These are phyloP conservation scores for Platichthys flesus DNA, from an alignment of 2,113 vertebrate genomes.

Conservation along the genomic window DNA sequence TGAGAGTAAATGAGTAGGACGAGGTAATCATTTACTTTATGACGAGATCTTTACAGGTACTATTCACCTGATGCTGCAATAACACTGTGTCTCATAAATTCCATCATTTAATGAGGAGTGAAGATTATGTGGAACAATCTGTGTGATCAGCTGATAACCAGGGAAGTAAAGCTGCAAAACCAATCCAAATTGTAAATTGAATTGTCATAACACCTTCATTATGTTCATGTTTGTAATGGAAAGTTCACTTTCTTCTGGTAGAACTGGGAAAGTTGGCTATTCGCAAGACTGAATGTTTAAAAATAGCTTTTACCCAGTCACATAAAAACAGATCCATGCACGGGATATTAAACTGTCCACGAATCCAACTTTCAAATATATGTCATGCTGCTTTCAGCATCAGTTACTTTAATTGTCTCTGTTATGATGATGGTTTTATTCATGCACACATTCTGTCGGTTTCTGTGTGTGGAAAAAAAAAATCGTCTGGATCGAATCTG, in stretches of 20 bases:
- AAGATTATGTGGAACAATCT: neutral
- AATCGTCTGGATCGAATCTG: neutral
- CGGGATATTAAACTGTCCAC: neutral
- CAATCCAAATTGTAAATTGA: too few relatives aligned
- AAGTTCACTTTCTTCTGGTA: too few relatives aligned
- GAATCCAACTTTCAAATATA: neutral
- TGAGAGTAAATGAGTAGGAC: too few relatives aligned
- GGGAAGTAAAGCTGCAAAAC: neutral
- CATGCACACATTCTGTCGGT: neutral
- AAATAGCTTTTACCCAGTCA: conserved; percentile 17
- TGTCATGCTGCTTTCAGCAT: neutral
- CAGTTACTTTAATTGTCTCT: neutral
- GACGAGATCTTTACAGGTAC: neutral
- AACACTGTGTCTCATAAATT: neutral
- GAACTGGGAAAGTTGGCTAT: too few relatives aligned
- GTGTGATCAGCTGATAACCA: neutral
- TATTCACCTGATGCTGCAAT: neutral
- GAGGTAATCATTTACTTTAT: too few relatives aligned
- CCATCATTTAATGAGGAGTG: neutral
- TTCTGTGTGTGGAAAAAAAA: neutral
- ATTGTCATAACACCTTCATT: too few relatives aligned
- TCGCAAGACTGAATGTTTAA: conserved; percentile 5
- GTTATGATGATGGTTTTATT: neutral
- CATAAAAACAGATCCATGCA: neutral
- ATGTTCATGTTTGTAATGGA: too few relatives aligned